Evolutionary conservation across 2,113 vertebrate genomes (phyloP).

Genomic region (Pachyramphus minor): DNA sequence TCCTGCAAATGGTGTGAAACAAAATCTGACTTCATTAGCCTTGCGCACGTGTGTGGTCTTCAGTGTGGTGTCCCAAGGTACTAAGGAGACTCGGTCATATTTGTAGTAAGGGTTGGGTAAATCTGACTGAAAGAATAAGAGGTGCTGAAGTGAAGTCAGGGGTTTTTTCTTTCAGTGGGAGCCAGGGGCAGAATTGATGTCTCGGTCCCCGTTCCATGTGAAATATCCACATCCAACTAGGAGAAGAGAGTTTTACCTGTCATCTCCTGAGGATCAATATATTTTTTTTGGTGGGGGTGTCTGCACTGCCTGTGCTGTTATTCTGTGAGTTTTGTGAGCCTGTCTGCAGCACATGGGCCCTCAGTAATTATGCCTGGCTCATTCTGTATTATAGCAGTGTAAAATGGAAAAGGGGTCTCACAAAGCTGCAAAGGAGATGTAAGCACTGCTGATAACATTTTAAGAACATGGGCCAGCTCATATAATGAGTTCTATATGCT

Average conservation of each 20-base stretch:
- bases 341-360: not conserved
- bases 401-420: not conserved
- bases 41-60: not conserved
- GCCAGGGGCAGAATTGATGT: not conserved
- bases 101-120: not conserved
- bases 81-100: not conserved
- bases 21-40: not conserved
- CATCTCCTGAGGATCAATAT: fast-evolving
- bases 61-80: not conserved
- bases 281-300: not conserved
- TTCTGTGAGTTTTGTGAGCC: not conserved
- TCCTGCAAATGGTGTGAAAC: not conserved
- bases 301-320: not conserved
- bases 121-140: not conserved
- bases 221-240: not conserved
- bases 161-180: not conserved
- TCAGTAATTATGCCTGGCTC: not conserved
- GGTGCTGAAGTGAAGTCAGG: not conserved
- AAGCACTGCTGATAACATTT: not conserved
- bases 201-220: not conserved
- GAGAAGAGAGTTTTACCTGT: not conserved
- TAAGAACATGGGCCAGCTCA: not conserved
- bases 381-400: not conserved
- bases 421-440: not conserved
- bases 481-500: not conserved